Base-by-base conservation (phyloP, 2,797 vertebrate genomes). In the Bryconaethiops microstoma region DNA sequence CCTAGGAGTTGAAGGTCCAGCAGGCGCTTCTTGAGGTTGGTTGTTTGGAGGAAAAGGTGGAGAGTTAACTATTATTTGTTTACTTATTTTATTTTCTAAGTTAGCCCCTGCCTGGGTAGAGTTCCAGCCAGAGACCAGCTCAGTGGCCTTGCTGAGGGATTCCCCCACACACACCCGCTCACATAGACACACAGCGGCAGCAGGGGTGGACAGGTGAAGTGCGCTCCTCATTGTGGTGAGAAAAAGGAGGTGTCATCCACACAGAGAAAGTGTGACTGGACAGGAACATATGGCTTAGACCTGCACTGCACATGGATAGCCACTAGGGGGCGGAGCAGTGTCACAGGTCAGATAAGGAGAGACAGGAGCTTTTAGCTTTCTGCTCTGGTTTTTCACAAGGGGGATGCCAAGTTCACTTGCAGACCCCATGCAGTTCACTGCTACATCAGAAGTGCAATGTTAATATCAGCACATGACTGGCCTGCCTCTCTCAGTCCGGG, bases 371-470 rank as follows among this genome's bases (percentile, higher is more conserved):
- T 29, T 29, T 3, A 50, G 48, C 48, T 12, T 74, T 65, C 74
- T 48, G 77, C 79, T 64, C 39, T 45, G 35, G 39, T 35, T 40
- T 59, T 42, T 13, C 40, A 35, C 16, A 52, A 3, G 17, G 63
- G 76, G 81, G 76, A 79, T 39, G 57, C 59, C 39, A 81, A 78
- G 77, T 76, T 76, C 40, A 48, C 74, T 62, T 40, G 35, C 13
- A 80, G 77, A 82, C 65, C 82, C 80, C 80, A 55, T 75, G 86
- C 84, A 86, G 90, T 88, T 77, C 88, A 85, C 86, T 77, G 84
- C 75, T 78, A 75, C 89, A 84, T 80, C 80, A 25, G 78, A 68
- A 7, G 80, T 79, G 75, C 48, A 78, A 88, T 87, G 64, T 57
- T 88, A 83, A 80, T 40, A 59, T 74, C 69, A 40, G 78, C 52